A percentile compares a stretch with the other conserved stretches of the same genome.
phyloP scores from a whole-genome alignment of 1,140 invertebrate genomes.

The Lucilia cuprina region DNA sequence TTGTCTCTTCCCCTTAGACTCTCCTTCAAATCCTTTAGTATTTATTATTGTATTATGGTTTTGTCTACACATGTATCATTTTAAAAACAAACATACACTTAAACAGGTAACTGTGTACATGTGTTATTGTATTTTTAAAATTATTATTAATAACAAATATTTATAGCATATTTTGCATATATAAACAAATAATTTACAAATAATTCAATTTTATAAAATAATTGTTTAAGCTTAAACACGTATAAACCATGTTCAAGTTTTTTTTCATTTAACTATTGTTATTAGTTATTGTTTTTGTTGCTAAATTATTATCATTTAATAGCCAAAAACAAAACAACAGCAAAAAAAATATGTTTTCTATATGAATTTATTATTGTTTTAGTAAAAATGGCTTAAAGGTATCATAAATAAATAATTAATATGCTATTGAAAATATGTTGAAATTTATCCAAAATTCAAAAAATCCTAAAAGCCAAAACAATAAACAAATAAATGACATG shows the following conservation, averaged over 20 bases:
- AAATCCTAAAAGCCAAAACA: not conserved
- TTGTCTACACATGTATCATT: not conserved
- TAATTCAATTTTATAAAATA: slow-evolving; percentile 6
- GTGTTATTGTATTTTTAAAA: not conserved
- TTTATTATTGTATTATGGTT: not conserved
- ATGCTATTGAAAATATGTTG: not conserved
- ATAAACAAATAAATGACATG: not conserved
- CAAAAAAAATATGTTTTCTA: not conserved
- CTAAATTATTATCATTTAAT: not conserved
- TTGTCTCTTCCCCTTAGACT: not conserved
- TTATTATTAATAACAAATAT: not conserved
- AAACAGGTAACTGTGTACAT: not conserved
- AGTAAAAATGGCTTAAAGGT: not conserved
- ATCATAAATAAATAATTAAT: not conserved
- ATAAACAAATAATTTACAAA: slow-evolving; percentile 11
- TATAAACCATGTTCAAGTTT: not conserved
- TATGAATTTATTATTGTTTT: not conserved
- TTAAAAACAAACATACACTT: not conserved
- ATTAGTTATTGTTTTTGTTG: too few relatives aligned
- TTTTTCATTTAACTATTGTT: too few relatives aligned
- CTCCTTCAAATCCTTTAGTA: too few relatives aligned
- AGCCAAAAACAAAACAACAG: not conserved
- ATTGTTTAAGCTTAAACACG: not conserved
- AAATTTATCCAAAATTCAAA: not conserved
- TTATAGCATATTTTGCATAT: not conserved